Base-by-base conservation (phyloP, 53 echinoderm and acorn worm species). In the Luidia sarsii region DNA sequence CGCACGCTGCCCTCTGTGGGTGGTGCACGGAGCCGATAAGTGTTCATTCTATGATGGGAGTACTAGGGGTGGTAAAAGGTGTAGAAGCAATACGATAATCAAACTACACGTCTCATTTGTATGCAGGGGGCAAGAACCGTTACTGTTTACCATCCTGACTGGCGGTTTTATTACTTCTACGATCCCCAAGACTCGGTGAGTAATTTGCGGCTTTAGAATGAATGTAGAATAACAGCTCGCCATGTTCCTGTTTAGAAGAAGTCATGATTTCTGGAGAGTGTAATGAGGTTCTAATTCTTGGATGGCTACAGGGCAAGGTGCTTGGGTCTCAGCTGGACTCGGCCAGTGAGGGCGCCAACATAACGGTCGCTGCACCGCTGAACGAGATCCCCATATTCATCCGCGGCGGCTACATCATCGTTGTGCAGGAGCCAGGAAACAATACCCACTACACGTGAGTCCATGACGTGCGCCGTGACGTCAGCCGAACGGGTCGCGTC, bases 151-250 rank as follows among this genome's bases (percentile, higher is more conserved):
- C 82, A 93, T 31, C 96, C 96, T 2, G 83, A 96, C 35, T 92
- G 93, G 53, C 55, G 92, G 25, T 96, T 90, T 80, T 96, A 96
- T 65, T 73, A 96, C 19, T 93, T 85, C 67, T 90, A 93, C 72
- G 65, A 66, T 18, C 80, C 80, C 6, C 65, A 66, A 80, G 66
- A 50, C 19, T 13, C 80, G 66, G 66, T 80, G 28, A 80, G 41
- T 56, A 19, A 24, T 15, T 20, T 53, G 22, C n/a, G n/a, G n/a
- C n/a, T n/a, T n/a, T n/a, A n/a, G n/a, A n/a, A n/a, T n/a, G n/a
- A 57, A 10, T 7, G 7, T 21, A 21, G n/a, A 18, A 57, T 57
- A 13, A 10, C 19, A 18, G 14, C n/a, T 35, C 37, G 66, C n/a
- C 7, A 34, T 18, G 35, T 30, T 34, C 7, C 36, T 16, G 69